Percentiles rank a stretch among this genome's conserved stretches.
These are phyloP conservation scores for Tragelaphus strepsiceros DNA, from an alignment of 2,113 vertebrate genomes.

Conservation along the genomic window DNA sequence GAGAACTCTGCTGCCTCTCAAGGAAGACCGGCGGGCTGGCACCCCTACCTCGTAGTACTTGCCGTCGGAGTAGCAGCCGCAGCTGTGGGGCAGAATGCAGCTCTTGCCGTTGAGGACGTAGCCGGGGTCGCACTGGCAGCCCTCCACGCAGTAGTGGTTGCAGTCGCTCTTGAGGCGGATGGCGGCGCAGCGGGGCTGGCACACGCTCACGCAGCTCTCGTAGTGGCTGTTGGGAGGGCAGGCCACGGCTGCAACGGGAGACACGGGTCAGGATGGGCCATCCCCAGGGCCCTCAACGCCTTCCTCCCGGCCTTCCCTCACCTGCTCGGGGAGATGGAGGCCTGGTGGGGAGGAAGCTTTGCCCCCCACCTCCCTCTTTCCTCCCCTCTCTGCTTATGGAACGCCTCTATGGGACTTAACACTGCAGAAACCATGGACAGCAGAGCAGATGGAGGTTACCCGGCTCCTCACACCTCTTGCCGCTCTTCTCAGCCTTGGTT, in stretches of 20 bases:
- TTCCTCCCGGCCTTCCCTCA: not conserved
- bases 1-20: accelerated
- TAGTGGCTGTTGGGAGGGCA: slow-evolving; percentile 97
- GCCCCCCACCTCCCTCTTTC: accelerated
- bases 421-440: accelerated
- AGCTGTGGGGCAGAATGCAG: slow-evolving; percentile 95
- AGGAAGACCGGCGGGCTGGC: accelerated
- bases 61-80: slow-evolving; percentile 94
- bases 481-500: not conserved
- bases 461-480: not conserved
- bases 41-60: slow-evolving; percentile 92
- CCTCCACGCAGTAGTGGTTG: slow-evolving; percentile 95
- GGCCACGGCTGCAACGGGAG: slow-evolving; percentile 83
- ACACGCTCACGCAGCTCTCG: slow-evolving; percentile 92
- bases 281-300: accelerated
- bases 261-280: not conserved
- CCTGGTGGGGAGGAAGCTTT: no score
- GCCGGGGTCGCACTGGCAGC: slow-evolving; percentile 94
- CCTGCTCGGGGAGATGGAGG: not conserved
- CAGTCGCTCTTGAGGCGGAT: slow-evolving; percentile 94
- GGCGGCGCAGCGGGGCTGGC: slow-evolving; percentile 94
- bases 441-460: not conserved
- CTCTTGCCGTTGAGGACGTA: slow-evolving; percentile 94
- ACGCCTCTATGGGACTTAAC: not conserved
- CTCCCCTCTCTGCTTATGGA: not conserved